phyloP scores from a whole-genome alignment of 2,888 invertebrate genomes.

The Drosophila parthenogenetica region DNA sequence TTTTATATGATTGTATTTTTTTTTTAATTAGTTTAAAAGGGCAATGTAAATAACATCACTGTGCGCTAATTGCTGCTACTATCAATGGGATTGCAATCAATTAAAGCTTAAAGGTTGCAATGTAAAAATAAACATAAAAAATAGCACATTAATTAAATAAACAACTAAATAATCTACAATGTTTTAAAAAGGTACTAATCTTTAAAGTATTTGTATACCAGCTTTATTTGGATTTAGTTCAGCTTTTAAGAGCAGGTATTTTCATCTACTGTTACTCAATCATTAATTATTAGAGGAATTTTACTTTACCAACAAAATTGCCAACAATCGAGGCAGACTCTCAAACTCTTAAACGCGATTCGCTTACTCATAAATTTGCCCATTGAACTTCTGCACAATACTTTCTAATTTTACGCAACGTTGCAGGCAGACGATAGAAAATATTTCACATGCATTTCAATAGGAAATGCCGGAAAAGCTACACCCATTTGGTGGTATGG shows the following conservation, averaged over 20 bases:
- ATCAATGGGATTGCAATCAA: not conserved
- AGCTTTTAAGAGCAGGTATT: not conserved
- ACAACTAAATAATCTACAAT: not conserved
- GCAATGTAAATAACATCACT: conserved; percentile 18
- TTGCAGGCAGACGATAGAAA: conserved; percentile 50
- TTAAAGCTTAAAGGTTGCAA: not conserved
- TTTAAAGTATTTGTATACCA: not conserved
- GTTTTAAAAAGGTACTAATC: not conserved
- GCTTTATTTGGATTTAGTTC: not conserved
- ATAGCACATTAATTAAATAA: not conserved
- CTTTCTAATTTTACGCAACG: conserved; percentile 77
- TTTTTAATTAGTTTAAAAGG: conserved; percentile 35
- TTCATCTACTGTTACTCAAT: too few relatives aligned
- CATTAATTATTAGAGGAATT: not conserved
- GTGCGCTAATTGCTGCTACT: conserved; percentile 27
- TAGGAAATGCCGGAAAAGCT: conserved; percentile 35
- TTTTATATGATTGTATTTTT: conserved; percentile 18
- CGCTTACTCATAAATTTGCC: conserved; percentile 62
- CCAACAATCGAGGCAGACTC: conserved; percentile 1
- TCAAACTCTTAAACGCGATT: conserved; percentile 49
- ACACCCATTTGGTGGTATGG: not conserved
- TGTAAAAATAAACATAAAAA: not conserved
- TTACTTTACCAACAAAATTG: not conserved
- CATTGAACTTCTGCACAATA: conserved; percentile 69
- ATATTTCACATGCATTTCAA: conserved; percentile 58